Base-by-base conservation (phyloP, 2,888 invertebrate genomes). In the Macrophya alboannulata region DNA sequence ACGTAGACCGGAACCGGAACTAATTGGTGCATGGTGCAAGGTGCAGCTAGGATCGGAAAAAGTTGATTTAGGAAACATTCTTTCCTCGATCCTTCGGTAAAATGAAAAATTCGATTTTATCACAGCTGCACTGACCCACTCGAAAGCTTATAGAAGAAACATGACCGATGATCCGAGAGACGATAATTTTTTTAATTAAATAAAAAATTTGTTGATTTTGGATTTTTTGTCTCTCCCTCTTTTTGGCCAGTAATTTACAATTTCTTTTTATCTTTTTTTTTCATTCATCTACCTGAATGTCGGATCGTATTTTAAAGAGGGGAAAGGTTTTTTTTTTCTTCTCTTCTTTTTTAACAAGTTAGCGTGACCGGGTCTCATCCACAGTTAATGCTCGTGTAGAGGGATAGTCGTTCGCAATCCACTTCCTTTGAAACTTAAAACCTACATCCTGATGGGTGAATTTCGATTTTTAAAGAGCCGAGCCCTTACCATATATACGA, bases 391-490 rank as follows among this genome's bases (percentile, higher is more conserved):
- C 37, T 15, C 37, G 37, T 68, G 37, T 68, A 25, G 12, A 68
- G 68, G 37, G 68, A 25, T 37, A 37, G 68, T 81, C 81, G 37
- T 62, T 43, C 51, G 40, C 59, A 62, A 83, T 83, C 68, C 68
- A 51, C 83, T 71, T 83, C 65, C 83, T 65, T 43, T 68, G 83
- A 68, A 83, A 71, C 83, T 68, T 25, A 15, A 83, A 40, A 68
- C 68, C 83, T n/a, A 83, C 83, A 71, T 83, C 83, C 83, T 83
- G 83, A 83, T 48, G 81, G 68, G 43, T 45, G 68, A 71, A 83
- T 83, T 68, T 71, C 83, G 83, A 71, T 83, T 31, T 51, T 83
- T 51, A 68, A 68, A 83, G 83, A 48, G n/a, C 59, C 62, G 43
- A 12, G 62, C 4, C 8, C n/a, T n/a, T 8, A 55, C 55, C 4